phyloP scores from a whole-genome alignment of 2,888 invertebrate species.

The Plebejus argus region DNA sequence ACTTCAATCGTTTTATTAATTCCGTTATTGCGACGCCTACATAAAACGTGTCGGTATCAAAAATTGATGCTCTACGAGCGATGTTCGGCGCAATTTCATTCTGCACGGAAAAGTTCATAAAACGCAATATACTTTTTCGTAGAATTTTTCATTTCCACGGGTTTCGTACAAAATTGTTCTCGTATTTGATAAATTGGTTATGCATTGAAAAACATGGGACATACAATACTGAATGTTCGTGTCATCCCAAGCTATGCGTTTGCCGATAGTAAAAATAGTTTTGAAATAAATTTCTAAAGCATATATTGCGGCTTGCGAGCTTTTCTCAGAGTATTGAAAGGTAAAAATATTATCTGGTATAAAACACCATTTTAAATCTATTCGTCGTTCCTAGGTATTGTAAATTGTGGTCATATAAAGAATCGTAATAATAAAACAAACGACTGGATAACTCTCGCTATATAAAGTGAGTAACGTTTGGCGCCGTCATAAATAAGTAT shows the following conservation, averaged over 20 bases:
- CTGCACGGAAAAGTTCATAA: not conserved
- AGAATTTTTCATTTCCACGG: conserved; percentile 12
- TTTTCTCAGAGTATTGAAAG: not conserved
- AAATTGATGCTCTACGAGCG: not conserved
- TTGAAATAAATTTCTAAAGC: not conserved
- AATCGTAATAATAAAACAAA: conserved; percentile 24
- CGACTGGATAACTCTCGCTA: conserved; percentile 3
- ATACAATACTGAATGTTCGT: not conserved
- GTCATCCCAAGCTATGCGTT: not conserved
- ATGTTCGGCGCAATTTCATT: conserved; percentile 3
- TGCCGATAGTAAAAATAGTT: not conserved
- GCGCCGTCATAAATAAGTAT: conserved; percentile 73
- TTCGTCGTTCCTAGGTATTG: conserved; percentile 20
- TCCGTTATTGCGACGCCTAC: not conserved
- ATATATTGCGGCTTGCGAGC: not conserved
- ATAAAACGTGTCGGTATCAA: not conserved
- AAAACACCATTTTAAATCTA: not conserved
- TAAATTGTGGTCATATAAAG: conserved; percentile 23
- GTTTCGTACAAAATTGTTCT: not conserved
- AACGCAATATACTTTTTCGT: not conserved
- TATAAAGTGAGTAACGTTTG: conserved; percentile 51
- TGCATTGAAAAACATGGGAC: not conserved
- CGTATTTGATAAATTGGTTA: conserved; percentile 5
- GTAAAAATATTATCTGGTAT: not conserved
- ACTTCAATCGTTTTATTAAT: conserved; percentile 28